Base-by-base conservation (phyloP, 1,140 invertebrate species). In the Carposina sasakii region DNA sequence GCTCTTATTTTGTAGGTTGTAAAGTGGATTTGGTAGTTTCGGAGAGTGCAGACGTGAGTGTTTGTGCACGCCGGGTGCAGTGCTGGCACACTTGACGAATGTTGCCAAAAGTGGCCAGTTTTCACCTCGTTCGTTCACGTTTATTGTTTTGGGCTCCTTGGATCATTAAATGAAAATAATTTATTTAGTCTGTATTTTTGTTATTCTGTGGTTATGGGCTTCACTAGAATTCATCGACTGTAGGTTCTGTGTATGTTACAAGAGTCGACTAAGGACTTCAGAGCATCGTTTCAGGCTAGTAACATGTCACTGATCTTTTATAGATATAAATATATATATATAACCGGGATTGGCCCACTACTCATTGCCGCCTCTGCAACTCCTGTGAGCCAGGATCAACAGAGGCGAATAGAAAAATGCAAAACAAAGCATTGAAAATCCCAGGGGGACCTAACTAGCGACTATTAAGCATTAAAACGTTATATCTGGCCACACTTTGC, bases 1-100 rank as follows among this genome's bases (percentile, higher is more conserved):
- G 30, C 24, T 43, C 15, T 58, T 52, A 41, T 52, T 34, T 12
- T 15, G 6, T 21, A 21, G n/a, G 16, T 15, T 33, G 45, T 52
- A 56, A 56, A 43, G 52, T 56, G 37, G 28, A 31, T 37, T 59
- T n/a, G n/a, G n/a, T n/a, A n/a, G n/a, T n/a, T n/a, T n/a, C n/a
- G n/a, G n/a, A 30, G 21, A 23, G 3, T 28, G 39, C 15, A 36
- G 23, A 19, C 23, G 19, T 33, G 13, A n/a, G 39, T 33, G 13
- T 48, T 40, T 28, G 41, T 17, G 40, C 23, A 22, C 5, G 42
- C 15, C 22, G 12, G 36, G 10, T 20, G 24, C 17, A 28, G 26
- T n/a, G 37, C 30, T 30, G 17, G 19, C 34, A 48, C 40, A 42
- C 39, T 41, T 49, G 48, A 49, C 48, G 48, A 42, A 49, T 49